phyloP scores from a whole-genome alignment of 2,888 invertebrate species.

The Epirrhoe tristata region DNA sequence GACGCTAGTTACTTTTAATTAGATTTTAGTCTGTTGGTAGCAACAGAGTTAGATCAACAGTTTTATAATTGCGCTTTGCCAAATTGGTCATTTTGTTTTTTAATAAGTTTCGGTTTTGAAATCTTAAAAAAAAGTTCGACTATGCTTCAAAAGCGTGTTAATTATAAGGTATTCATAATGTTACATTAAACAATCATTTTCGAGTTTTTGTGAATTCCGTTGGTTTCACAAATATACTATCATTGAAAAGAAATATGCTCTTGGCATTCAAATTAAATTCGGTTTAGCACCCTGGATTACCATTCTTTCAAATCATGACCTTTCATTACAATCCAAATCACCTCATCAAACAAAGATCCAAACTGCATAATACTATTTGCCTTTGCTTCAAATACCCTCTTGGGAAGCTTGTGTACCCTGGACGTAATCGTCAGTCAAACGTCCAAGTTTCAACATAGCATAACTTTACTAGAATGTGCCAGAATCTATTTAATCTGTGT shows the following conservation, averaged over 20 bases:
- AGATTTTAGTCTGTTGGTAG: not conserved
- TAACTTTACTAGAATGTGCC: conserved; percentile 50
- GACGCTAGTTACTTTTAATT: not conserved
- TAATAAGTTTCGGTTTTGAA: no score
- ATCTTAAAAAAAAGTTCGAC: no score
- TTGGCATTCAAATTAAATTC: no score
- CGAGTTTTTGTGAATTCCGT: no score
- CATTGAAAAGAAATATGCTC: no score
- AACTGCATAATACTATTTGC: conserved; percentile 1
- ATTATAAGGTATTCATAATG: no score
- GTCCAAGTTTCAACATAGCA: conserved; percentile 45
- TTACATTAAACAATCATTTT: no score
- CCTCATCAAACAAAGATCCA: not conserved
- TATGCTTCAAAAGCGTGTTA: no score
- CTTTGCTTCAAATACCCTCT: conserved; percentile 5
- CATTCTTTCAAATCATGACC: no score
- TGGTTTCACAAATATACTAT: no score
- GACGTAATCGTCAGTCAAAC: conserved; percentile 15
- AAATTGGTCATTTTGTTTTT: not conserved
- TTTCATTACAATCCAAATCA: no score
- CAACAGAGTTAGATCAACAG: not conserved
- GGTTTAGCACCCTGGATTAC: no score
- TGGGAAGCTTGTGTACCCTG: conserved; percentile 13
- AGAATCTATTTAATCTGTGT: conserved; percentile 47
- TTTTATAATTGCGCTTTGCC: not conserved